phyloP scores from a whole-genome alignment of 2,113 vertebrate genomes.

The Corapipo altera region DNA sequence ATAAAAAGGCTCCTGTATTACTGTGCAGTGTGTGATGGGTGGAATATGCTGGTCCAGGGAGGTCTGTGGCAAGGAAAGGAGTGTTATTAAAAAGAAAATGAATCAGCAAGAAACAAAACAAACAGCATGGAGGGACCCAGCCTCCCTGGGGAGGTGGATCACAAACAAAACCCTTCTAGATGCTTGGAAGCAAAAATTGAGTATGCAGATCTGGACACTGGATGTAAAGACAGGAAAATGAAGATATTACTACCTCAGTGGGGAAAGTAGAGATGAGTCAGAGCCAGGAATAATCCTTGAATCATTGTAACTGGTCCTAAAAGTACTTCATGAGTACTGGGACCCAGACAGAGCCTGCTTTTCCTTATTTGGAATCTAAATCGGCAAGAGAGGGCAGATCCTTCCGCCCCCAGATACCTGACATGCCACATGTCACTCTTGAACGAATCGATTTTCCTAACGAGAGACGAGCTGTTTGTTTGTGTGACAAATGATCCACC shows the following conservation, averaged over 20 bases:
- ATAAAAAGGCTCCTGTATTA: background rate
- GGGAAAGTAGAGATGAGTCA: background rate
- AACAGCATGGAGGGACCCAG: background rate
- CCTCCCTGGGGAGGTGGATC: background rate
- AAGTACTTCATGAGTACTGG: background rate
- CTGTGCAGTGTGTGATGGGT: background rate
- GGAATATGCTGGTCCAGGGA: background rate
- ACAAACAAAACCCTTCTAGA: background rate
- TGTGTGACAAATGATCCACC: conserved; percentile 1
- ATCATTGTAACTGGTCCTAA: background rate
- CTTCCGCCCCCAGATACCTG: background rate
- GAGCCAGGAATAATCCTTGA: background rate
- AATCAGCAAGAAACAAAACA: background rate
- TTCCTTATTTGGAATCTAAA: background rate
- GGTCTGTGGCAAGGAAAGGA: background rate
- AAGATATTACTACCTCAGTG: background rate
- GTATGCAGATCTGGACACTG: background rate
- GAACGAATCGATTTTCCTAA: background rate
- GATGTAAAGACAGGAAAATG: background rate
- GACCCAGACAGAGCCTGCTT: background rate
- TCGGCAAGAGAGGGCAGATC: background rate
- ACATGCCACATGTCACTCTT: background rate
- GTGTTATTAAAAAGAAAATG: background rate
- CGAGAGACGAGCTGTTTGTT: background rate
- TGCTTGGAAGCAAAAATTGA: background rate